Evolutionary conservation across 2,113 vertebrate genomes (phyloP).

Genomic region (Microtus ochrogaster): DNA sequence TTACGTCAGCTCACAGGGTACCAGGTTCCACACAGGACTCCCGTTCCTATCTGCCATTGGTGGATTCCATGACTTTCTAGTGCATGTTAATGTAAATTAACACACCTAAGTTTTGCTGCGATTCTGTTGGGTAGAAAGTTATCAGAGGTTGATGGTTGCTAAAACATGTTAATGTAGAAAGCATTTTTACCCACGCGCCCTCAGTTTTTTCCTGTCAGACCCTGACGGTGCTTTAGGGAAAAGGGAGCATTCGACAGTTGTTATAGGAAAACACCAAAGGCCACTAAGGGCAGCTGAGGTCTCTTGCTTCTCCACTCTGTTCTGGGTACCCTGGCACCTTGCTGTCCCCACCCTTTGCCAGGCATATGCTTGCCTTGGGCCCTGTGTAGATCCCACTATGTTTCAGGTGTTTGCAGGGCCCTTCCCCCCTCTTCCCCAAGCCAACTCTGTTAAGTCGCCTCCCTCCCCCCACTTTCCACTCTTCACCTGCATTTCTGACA

Average conservation of each 20-base stretch:
- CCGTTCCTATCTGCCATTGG: not conserved
- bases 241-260: not conserved
- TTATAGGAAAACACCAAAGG: not conserved
- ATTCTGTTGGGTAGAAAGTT: not conserved
- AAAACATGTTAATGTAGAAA: conserved; percentile 17
- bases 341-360: not conserved
- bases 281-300: no score
- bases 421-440: not conserved
- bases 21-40: no score
- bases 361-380: not conserved
- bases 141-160: not conserved
- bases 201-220: not conserved
- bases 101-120: not conserved
- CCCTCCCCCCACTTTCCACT: no score
- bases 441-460: not conserved
- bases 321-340: not conserved
- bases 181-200: not conserved
- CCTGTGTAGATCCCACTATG: not conserved
- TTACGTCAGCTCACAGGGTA: not conserved
- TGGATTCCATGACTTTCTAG: not conserved
- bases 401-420: not conserved
- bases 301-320: not conserved
- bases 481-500: not conserved
- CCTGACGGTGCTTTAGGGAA: not conserved
- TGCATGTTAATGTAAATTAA: not conserved